phyloP scores from a whole-genome alignment of 2,113 vertebrate genomes.

The Anser brachyrhynchus region DNA sequence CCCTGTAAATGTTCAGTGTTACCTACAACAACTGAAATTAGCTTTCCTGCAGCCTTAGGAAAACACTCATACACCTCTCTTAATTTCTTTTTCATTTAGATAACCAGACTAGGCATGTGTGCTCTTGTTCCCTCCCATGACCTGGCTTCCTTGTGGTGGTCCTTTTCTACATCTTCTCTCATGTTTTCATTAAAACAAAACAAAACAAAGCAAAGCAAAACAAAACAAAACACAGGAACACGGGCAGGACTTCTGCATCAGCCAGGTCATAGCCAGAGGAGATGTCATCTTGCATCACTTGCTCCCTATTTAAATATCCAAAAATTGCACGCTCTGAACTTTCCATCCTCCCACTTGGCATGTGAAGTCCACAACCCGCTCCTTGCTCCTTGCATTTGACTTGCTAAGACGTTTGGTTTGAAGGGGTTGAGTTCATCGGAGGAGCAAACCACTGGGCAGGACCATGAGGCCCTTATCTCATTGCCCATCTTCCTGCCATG shows the following conservation, averaged over 20 bases:
- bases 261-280: not conserved
- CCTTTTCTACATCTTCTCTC: slow-evolving; percentile 5
- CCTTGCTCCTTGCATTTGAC: not conserved
- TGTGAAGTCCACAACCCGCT: not conserved
- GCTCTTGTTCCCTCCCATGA: slow-evolving; percentile 2
- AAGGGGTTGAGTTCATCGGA: not conserved
- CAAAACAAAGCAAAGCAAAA: not conserved
- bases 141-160: not conserved
- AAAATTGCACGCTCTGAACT: not conserved
- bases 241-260: not conserved
- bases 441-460: not conserved
- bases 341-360: not conserved
- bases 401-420: slow-evolving; percentile 10
- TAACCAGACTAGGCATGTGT: slow-evolving; percentile 40
- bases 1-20: slow-evolving; percentile 7
- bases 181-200: not conserved
- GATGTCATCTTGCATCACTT: not conserved
- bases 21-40: slow-evolving; percentile 57
- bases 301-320: not conserved
- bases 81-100: slow-evolving; percentile 53
- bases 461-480: not conserved
- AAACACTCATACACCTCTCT: slow-evolving; percentile 25
- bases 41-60: slow-evolving; percentile 48
- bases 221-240: not conserved
- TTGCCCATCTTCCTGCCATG: not conserved